phyloP scores from a whole-genome alignment of 2,797 vertebrate species.

The Notamacropus eugenii region DNA sequence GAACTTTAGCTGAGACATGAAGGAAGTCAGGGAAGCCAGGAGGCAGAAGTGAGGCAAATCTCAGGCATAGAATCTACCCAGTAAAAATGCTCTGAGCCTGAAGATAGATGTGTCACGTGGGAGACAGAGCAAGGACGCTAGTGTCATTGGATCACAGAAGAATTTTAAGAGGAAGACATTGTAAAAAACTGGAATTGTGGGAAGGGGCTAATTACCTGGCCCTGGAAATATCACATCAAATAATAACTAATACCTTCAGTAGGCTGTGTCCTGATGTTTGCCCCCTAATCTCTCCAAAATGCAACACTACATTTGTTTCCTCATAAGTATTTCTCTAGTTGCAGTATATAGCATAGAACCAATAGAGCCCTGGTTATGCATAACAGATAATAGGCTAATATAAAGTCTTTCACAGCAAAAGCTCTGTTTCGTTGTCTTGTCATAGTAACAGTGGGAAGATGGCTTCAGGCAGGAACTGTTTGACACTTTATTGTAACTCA shows the following conservation, averaged over 20 bases:
- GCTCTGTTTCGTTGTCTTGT: background rate
- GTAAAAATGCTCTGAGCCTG: background rate
- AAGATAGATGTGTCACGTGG: background rate
- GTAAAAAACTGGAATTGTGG: background rate
- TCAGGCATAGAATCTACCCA: background rate
- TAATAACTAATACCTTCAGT: background rate
- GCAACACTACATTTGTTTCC: background rate
- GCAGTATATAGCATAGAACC: fast-evolving
- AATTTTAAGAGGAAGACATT: background rate
- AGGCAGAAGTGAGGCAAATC: background rate
- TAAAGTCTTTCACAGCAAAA: background rate
- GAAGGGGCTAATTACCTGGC: background rate
- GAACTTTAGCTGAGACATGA: background rate
- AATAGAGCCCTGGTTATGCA: background rate
- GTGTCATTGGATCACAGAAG: background rate
- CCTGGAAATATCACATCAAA: background rate
- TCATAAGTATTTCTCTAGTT: background rate
- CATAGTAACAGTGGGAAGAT: background rate
- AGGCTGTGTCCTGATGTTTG: background rate
- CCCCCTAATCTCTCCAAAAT: background rate
- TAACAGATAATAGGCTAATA: background rate
- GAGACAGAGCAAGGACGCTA: background rate
- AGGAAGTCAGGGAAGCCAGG: background rate
- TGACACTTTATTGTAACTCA: background rate
- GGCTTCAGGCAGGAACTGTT: background rate